Conservation (phyloP, 1,140 invertebrate genomes). For the Drosophila paulistorum region DNA sequence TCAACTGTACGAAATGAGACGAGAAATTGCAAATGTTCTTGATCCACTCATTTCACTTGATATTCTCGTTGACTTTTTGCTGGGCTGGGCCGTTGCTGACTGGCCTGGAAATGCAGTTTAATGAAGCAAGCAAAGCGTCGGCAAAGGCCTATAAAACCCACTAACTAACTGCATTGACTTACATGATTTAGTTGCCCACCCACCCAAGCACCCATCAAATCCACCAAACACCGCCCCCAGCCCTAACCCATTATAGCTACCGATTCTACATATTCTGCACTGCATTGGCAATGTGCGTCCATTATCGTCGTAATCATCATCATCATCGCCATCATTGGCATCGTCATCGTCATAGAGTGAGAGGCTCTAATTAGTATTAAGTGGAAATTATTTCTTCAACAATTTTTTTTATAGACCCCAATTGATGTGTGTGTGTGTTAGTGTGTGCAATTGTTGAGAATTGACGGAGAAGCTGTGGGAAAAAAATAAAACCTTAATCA, state of each 20-base stretch:
- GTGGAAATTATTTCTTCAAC: conserved; percentile 76
- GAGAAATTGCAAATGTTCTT: conserved; percentile 70
- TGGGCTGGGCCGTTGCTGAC: conserved; percentile 58
- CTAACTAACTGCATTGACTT: conserved; percentile 75
- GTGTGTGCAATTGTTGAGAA: conserved; percentile 8
- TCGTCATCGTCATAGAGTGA: conserved; percentile 12
- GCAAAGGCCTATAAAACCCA: conserved; percentile 70
- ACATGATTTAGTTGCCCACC: conserved; percentile 52
- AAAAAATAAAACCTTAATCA: conserved; percentile 35
- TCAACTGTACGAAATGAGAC: conserved; percentile 34
- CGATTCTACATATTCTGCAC: conserved; percentile 27
- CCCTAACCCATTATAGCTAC: not conserved
- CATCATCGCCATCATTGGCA: conserved; percentile 25
- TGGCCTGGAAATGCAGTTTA: conserved; percentile 73
- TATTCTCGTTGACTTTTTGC: not conserved
- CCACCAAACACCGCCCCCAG: conserved; percentile 3
- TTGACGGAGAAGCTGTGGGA: conserved; percentile 48
- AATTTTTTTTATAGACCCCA: conserved; percentile 47
- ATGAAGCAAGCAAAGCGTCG: conserved; percentile 64
- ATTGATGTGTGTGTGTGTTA: conserved; percentile 40
- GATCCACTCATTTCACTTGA: conserved; percentile 20
- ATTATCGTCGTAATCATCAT: conserved; percentile 35
- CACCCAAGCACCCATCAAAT: not conserved
- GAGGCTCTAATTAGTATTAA: conserved; percentile 76
- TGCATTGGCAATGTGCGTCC: conserved; percentile 36